A percentile compares a stretch with the other conserved stretches of the same genome.
Evolutionary conservation across 2,888 invertebrate species (phyloP).

Genomic region (Candidula unifasciata): DNA sequence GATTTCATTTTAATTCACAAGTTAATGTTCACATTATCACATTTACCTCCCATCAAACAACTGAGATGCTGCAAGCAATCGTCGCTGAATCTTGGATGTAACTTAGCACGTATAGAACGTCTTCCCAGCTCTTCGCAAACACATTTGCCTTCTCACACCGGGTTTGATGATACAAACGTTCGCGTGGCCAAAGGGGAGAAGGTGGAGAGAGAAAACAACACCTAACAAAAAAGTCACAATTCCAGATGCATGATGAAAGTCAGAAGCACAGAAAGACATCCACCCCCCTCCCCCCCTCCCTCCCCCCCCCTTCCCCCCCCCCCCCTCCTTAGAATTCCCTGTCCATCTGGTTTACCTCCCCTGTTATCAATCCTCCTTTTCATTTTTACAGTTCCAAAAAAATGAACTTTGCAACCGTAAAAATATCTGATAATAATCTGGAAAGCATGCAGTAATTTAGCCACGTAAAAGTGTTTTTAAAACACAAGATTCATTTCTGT

Average conservation of each 20-base stretch:
- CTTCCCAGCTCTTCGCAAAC: not conserved
- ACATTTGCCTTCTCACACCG: not conserved
- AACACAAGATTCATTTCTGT: conserved; percentile 1
- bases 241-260: conserved; percentile 31
- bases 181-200: not conserved
- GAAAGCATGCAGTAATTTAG: conserved; percentile 16
- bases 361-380: no score
- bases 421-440: conserved; percentile 28
- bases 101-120: not conserved
- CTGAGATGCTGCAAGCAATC: conserved; percentile 14
- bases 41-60: conserved; percentile 8
- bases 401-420: conserved; percentile 20
- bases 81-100: conserved; percentile 16
- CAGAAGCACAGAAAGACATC: not conserved
- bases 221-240: not conserved
- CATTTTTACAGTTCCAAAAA: not conserved
- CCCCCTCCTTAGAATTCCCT: no score
- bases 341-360: no score
- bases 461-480: conserved; percentile 18
- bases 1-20: conserved; percentile 17
- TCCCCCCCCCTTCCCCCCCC: no score
- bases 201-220: not conserved
- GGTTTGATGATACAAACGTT: not conserved
- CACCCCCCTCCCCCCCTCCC: no score
- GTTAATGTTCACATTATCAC: conserved; percentile 20